Base-by-base conservation (phyloP, 1,140 invertebrate species). In the Monomorium pharaonis region DNA sequence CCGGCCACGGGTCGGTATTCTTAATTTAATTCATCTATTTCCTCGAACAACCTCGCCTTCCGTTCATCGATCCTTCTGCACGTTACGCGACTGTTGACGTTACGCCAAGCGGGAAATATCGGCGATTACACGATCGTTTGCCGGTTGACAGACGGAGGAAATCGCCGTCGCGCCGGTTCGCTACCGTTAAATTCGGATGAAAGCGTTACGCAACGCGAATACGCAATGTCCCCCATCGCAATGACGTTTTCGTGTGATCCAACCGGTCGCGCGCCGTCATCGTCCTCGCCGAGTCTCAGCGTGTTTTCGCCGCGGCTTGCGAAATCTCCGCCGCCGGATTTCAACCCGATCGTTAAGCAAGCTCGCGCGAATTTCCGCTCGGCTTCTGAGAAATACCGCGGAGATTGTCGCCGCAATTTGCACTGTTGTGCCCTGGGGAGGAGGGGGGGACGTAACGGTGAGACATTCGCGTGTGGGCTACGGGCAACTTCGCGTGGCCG, bases 191-290 rank as follows among this genome's bases (percentile, higher is more conserved):
- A 60, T 42, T 70, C 56, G 21, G n/a, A 47, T 2, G 49, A 70
- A 65, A 83, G 78, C 33, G 27, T 86, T 86, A 83, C 54, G 84
- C 42, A 83, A 86, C 21, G 24, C 51, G 54, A 62, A 69, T 69
- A 51, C 44, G 84, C 76, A 81, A 86, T 62, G 44, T 70, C 47
- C 75, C 24, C 75, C 24, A 72, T 69, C n/a, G 47, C 30, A n/a
- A n/a, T 42, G 4, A 33, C 47, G n/a, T 4, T 47, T 33, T 16
- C 30, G 24, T 44, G 24, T 51, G 44, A 77, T 44, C 24, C 30
- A 77, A 65, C 58, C 4, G 21, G 16, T 51, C 10, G 42, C 18
- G 2, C 9, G 49, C 37, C 18, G 42, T 65, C 37, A n/a, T 77
- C 56, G 42, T 77, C 42, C 10, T 49, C 10, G 27, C 6, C 16